A percentile compares a stretch with the other conserved stretches of the same genome.
These are phyloP conservation scores for Poeciliopsis presidionis DNA, from an alignment of 2,797 vertebrate species.

Conservation along the genomic window DNA sequence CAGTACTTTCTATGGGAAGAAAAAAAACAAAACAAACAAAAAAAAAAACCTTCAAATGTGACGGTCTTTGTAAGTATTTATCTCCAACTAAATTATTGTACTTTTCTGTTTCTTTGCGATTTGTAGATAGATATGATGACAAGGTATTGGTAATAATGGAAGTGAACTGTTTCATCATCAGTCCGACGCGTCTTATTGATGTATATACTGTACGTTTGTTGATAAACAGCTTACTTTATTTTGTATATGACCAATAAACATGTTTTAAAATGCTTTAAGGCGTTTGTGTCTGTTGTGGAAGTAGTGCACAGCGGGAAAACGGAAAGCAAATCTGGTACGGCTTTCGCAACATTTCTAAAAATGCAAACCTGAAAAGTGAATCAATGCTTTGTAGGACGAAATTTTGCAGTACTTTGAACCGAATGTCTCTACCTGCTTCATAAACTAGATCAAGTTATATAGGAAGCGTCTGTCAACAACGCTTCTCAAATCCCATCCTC, in stretches of 20 bases:
- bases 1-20: slow-evolving; percentile 81
- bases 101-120: slow-evolving; percentile 79
- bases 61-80: slow-evolving; percentile 91
- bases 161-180: slow-evolving; percentile 80
- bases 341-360: neutral
- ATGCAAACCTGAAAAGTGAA: neutral
- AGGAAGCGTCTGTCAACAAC: neutral
- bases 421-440: neutral
- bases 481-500: neutral
- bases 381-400: neutral
- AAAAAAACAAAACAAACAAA: slow-evolving; percentile 53
- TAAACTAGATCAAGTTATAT: neutral
- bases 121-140: slow-evolving; percentile 85
- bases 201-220: slow-evolving; percentile 98
- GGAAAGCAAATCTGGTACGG: neutral
- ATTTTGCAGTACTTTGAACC: neutral
- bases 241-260: slow-evolving; percentile 99
- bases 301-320: neutral
- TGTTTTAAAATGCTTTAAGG: slow-evolving; percentile 85
- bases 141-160: slow-evolving; percentile 83
- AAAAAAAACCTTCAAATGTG: slow-evolving; percentile 75
- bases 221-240: slow-evolving; percentile 98
- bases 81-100: slow-evolving; percentile 95
- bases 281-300: neutral
- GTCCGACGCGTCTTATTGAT: slow-evolving; percentile 88